A percentile compares a stretch with the other conserved stretches of the same genome.
Evolutionary conservation across 2,797 vertebrate genomes (phyloP).

Genomic region (Anomalospiza imberbis): DNA sequence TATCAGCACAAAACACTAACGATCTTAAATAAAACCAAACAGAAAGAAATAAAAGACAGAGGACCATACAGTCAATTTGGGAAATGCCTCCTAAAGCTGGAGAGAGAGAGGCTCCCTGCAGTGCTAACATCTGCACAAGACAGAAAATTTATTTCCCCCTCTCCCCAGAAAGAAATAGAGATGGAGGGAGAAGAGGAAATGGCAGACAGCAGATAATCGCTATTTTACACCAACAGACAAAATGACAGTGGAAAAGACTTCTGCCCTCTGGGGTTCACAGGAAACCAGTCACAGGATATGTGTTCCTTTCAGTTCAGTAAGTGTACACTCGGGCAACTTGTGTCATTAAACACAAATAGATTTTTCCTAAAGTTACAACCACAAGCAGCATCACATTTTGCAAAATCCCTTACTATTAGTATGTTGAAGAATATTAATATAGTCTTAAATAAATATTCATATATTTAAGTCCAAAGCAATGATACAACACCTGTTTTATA

Average conservation of each 20-base stretch:
- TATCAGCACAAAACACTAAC: not conserved
- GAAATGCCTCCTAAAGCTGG: not conserved
- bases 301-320: not conserved
- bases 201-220: conserved; percentile 25
- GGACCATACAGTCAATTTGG: not conserved
- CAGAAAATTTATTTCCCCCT: not conserved
- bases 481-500: not conserved
- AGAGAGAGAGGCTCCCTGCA: not conserved
- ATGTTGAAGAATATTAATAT: not conserved
- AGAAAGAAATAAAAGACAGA: not conserved
- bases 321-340: not conserved
- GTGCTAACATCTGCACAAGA: not conserved
- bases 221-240: not conserved
- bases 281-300: conserved; percentile 39
- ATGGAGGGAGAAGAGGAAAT: conserved; percentile 37
- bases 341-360: not conserved
- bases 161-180: not conserved
- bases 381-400: not conserved
- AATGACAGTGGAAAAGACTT: conserved; percentile 40
- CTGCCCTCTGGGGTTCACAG: not conserved
- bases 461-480: not conserved
- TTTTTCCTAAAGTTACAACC: not conserved
- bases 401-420: not conserved
- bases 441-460: not conserved
- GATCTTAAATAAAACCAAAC: not conserved